These are phyloP conservation scores for Aplocera efformata DNA, from an alignment of 2,888 invertebrate genomes.

Conservation along the genomic window DNA sequence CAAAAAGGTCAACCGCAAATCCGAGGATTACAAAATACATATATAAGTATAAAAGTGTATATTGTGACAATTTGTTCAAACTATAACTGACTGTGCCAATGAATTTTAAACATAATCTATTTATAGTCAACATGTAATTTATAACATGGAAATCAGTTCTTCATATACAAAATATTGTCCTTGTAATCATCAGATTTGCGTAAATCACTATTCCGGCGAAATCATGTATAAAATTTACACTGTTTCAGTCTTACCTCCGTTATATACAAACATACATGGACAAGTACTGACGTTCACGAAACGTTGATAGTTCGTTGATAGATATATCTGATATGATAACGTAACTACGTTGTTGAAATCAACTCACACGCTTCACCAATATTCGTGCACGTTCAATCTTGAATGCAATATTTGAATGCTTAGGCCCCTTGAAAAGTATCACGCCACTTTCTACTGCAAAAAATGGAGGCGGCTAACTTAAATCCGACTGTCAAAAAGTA, in stretches of 20 bases:
- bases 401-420: background rate
- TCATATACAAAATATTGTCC: too few species aligned
- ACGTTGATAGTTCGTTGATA: slow-evolving; percentile 12
- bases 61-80: too few species aligned
- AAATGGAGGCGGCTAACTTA: too few species aligned
- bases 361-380: background rate
- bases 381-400: background rate
- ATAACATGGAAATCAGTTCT: too few species aligned
- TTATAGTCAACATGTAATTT: too few species aligned
- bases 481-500: too few species aligned
- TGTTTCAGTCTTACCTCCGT: slow-evolving; percentile 70
- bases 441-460: too few species aligned
- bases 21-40: background rate
- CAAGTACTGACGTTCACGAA: slow-evolving; percentile 32
- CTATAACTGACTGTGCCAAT: too few species aligned
- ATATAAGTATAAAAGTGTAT: too few species aligned
- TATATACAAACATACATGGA: slow-evolving; percentile 70
- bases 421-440: too few species aligned
- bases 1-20: background rate
- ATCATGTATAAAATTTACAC: slow-evolving; percentile 35
- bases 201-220: slow-evolving; percentile 12
- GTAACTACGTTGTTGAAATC: background rate
- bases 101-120: too few species aligned
- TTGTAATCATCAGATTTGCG: slow-evolving; percentile 4
- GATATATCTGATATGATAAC: slow-evolving; percentile 14